phyloP scores from a whole-genome alignment of 2,797 vertebrate species.

The Danionella dracula region DNA sequence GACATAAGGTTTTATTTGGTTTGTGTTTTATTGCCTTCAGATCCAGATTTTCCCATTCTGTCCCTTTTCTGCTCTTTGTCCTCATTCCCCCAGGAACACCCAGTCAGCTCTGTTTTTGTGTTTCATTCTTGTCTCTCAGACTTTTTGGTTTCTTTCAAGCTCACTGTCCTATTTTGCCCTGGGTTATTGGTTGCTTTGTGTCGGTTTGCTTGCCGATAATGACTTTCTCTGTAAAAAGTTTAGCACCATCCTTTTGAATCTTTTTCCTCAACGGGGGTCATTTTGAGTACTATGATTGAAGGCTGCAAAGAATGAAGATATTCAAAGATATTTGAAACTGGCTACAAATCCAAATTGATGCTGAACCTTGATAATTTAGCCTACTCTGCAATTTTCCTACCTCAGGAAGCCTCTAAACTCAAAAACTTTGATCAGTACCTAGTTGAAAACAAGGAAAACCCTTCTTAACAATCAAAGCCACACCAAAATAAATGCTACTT shows the following conservation, averaged over 20 bases:
- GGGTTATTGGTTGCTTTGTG: conserved; percentile 2
- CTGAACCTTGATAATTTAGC: too few species aligned
- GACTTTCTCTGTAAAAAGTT: conserved; percentile 17
- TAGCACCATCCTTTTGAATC: conserved; percentile 8
- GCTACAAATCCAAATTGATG: too few species aligned
- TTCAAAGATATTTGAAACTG: too few species aligned
- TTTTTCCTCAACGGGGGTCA: neutral
- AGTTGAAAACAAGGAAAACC: too few species aligned
- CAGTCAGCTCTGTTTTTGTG: neutral
- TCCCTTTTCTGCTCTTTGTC: neutral
- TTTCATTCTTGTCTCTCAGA: neutral
- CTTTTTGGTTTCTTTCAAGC: neutral
- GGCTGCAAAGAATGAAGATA: conserved; percentile 32
- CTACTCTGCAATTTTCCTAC: too few species aligned
- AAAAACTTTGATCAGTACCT: too few species aligned
- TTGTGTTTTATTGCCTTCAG: neutral
- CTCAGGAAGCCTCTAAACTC: too few species aligned
- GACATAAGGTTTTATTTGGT: conserved; percentile 12
- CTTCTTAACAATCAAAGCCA: too few species aligned
- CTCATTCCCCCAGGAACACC: neutral
- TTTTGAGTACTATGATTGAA: conserved; percentile 31
- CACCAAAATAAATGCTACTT: too few species aligned
- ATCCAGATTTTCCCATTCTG: neutral
- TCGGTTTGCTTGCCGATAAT: neutral
- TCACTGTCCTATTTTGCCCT: neutral